Evolutionary conservation across 2,113 vertebrate genomes (phyloP), one percentile per base, ranked within the genome.

Genomic region (Psittacula cyanocephala): DNA sequence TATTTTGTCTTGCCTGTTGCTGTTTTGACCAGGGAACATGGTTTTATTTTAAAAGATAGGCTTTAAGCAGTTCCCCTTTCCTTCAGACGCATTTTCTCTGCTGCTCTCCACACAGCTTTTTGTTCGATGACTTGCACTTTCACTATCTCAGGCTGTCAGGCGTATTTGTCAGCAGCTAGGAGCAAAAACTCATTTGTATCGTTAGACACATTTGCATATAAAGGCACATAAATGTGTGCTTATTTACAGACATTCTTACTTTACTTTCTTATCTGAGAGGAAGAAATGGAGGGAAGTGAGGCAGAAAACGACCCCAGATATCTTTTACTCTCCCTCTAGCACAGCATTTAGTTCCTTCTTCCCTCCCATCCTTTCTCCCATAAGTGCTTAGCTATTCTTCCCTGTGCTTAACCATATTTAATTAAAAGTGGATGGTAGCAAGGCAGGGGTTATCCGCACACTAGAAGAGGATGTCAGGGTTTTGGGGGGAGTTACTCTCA

Each of bases 81-180:
- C 86, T 91, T 91, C 53, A 84, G 57, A 84, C 37, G 65, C 65
- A 13, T 92, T 96, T 93, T 93, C 69, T 80, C 44, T 82, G 74
- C 77, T 85, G 67, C 74, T 93, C 39, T 84, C 59, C 41, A 71
- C 35, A 31, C 77, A 79, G 93, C 86, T 92, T 93, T 93, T 89
- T 87, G 81, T 92, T 96, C 25, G 7, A 93, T 96, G 96, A 97
- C 95, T 97, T 96, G 96, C 96, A 95, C 91, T 97, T 97, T 96
- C 93, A 87, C 81, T 97, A 95, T 97, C 93, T 93, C 92, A 85
- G 83, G 11, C 92, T 95, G 83, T 80, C 96, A 97, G 93, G 92
- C 83, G 0, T 41, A 23, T 63, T 89, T 71, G 57, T 86, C 37
- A 1, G 78, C 90, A 92, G 84, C 80, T 52, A 52, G 77, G 28